Conservation (phyloP, 1,140 invertebrate species). For the Diabrotica virgifera region DNA sequence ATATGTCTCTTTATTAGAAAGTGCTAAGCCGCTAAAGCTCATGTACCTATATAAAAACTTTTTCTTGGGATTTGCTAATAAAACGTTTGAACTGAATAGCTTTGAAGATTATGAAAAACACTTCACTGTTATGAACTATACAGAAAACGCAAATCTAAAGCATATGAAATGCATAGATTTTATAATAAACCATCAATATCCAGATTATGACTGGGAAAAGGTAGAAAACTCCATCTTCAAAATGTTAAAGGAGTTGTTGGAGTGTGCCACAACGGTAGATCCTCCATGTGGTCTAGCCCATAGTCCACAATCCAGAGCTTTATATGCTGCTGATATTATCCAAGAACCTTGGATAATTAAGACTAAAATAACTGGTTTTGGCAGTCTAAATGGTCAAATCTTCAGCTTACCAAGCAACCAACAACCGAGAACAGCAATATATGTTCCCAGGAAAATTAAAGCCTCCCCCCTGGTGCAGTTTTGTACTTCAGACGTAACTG, state of each 20-base stretch:
- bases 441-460: no score
- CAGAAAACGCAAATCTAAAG: slow-evolving; percentile 55
- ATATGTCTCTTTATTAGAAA: slow-evolving; percentile 79
- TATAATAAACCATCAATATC: slow-evolving; percentile 66
- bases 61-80: slow-evolving; percentile 86
- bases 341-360: no score
- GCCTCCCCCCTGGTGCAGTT: no score
- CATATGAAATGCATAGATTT: slow-evolving; percentile 81
- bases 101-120: slow-evolving; percentile 89
- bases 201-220: slow-evolving; percentile 57
- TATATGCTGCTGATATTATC: slow-evolving; percentile 87
- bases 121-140: slow-evolving; percentile 94
- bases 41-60: slow-evolving; percentile 82
- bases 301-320: slow-evolving; percentile 75
- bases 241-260: slow-evolving; percentile 73
- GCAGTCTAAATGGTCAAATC: no score
- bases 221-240: slow-evolving; percentile 70
- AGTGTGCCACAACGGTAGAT: slow-evolving; percentile 61
- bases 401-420: no score
- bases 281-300: slow-evolving; percentile 75
- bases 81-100: slow-evolving; percentile 70
- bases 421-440: no score
- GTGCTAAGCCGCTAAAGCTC: slow-evolving; percentile 68
- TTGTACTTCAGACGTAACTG: no score
- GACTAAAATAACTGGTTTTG: no score